phyloP scores from a whole-genome alignment of 2,113 vertebrate genomes.

The Carassius auratus region DNA sequence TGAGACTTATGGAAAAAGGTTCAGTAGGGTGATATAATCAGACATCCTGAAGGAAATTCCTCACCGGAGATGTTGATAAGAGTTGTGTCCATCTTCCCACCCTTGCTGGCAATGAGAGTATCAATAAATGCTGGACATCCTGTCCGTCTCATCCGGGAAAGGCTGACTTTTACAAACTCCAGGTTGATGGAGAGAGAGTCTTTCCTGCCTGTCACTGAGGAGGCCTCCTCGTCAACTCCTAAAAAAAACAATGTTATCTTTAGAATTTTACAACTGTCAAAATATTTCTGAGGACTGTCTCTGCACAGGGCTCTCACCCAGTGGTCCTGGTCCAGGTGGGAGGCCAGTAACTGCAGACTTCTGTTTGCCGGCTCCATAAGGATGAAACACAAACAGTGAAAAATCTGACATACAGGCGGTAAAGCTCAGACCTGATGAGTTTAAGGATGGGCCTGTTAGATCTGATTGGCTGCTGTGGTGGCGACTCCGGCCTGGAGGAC shows the following conservation, averaged over 20 bases:
- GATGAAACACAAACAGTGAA: constrained; percentile 96
- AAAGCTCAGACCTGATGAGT: constrained; percentile 95
- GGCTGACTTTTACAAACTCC: constrained; percentile 97
- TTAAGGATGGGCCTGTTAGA: constrained; percentile 84
- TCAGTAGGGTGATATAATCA: neutral
- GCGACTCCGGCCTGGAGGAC: constrained; percentile 89
- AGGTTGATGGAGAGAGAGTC: constrained; percentile 98
- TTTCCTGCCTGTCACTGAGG: constrained; percentile 96
- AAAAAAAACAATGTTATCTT: neutral
- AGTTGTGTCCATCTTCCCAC: constrained; percentile 94
- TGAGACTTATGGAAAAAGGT: neutral
- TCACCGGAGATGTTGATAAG: constrained; percentile 98
- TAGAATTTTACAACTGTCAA: neutral
- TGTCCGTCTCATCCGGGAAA: constrained; percentile 91
- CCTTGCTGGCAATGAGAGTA: constrained; percentile 83
- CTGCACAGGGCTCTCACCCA: constrained; percentile 77
- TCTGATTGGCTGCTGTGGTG: constrained; percentile 98
- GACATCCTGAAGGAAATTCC: neutral
- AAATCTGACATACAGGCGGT: constrained; percentile 99
- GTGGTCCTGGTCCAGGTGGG: constrained; percentile 82
- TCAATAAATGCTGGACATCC: constrained; percentile 92
- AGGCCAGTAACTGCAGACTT: constrained; percentile 89
- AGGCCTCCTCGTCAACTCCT: constrained; percentile 94
- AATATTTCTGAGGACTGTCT: neutral
- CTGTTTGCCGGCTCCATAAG: constrained; percentile 96